A percentile compares a stretch with the other conserved stretches of the same genome.
Evolutionary conservation across 2,888 invertebrate species (phyloP).

Genomic region (Parascotia fuliginaria): DNA sequence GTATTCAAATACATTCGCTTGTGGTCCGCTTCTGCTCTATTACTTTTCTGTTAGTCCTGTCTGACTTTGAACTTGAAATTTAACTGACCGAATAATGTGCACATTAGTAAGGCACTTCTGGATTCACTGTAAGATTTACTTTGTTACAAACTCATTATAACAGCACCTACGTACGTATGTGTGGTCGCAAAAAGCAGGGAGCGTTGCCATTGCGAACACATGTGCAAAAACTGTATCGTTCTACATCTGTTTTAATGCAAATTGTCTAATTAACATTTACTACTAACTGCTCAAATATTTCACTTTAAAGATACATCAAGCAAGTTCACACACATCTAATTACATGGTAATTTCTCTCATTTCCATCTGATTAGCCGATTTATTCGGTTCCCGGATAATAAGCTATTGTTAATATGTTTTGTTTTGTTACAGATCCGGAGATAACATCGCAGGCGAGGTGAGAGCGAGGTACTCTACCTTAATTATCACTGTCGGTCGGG

Average conservation of each 20-base stretch:
- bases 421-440: constrained; percentile 73
- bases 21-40: constrained; percentile 31
- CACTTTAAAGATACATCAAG: constrained; percentile 28
- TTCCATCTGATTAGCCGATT: constrained; percentile 53
- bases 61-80: constrained; percentile 22
- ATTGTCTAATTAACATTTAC: constrained; percentile 33
- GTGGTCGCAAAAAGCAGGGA: constrained; percentile 23
- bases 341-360: constrained; percentile 39
- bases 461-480: constrained; percentile 42
- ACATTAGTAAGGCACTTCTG: constrained; percentile 29
- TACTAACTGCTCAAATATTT: constrained; percentile 15
- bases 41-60: constrained; percentile 12
- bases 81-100: constrained; percentile 43
- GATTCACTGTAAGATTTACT: constrained; percentile 20
- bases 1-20: background rate
- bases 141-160: constrained; percentile 34
- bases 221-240: constrained; percentile 36
- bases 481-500: constrained; percentile 9
- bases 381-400: constrained; percentile 57
- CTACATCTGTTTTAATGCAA: constrained; percentile 34
- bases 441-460: constrained; percentile 51
- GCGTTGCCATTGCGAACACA: constrained; percentile 16
- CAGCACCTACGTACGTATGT: constrained; percentile 19
- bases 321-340: constrained; percentile 45
- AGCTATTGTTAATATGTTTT: constrained; percentile 66